These are phyloP conservation scores for Lamellibrachia luymesi DNA, from an alignment of 1,140 invertebrate species.

Conservation along the genomic window DNA sequence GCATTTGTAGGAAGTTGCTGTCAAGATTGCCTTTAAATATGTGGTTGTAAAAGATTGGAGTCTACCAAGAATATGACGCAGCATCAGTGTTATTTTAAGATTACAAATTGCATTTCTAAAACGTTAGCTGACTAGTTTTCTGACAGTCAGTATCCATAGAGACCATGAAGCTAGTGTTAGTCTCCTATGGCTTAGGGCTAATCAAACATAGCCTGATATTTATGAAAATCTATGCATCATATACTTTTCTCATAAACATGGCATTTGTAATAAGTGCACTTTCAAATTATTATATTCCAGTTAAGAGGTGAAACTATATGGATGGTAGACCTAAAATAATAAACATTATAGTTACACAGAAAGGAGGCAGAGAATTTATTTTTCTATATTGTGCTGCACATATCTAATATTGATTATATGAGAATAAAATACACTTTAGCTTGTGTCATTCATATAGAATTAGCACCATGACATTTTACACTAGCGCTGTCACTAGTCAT, in stretches of 20 bases:
- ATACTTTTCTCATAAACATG: background rate
- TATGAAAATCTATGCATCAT: no score
- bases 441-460: background rate
- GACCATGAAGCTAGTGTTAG: background rate
- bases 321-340: background rate
- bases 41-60: no score
- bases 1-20: background rate
- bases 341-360: background rate
- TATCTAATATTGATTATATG: background rate
- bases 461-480: background rate
- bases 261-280: background rate
- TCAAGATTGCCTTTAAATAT: background rate
- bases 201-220: no score
- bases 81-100: background rate
- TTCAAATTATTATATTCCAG: background rate
- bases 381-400: background rate
- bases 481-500: background rate
- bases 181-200: background rate
- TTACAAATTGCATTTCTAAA: background rate
- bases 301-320: background rate
- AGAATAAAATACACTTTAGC: background rate
- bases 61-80: background rate
- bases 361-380: background rate
- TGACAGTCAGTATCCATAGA: no score
- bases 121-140: background rate